phyloP scores from a whole-genome alignment of 2,888 invertebrate genomes.

The Flexamia atlantica region DNA sequence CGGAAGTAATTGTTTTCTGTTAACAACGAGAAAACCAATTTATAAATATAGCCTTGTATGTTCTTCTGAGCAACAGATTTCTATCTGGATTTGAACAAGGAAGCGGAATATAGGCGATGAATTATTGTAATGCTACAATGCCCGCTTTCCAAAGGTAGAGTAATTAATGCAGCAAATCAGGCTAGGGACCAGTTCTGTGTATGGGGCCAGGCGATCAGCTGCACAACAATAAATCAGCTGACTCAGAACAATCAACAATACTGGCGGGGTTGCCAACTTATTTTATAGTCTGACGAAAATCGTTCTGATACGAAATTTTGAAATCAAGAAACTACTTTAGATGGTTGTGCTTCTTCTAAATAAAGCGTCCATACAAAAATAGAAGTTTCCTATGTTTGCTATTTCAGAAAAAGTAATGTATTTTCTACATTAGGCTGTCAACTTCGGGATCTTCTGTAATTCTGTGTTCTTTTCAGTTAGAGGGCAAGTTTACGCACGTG shows the following conservation, averaged over 20 bases:
- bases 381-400: no score
- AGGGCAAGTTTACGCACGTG: no score
- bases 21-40: no score
- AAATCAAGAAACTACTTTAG: not conserved
- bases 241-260: constrained; percentile 38
- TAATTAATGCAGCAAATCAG: constrained; percentile 44
- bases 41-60: no score
- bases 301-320: not conserved
- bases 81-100: constrained; percentile 38
- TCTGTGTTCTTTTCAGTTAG: no score
- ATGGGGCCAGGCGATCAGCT: constrained; percentile 37
- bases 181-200: constrained; percentile 40
- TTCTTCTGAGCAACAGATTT: no score
- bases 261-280: constrained; percentile 4
- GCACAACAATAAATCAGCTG: constrained; percentile 16
- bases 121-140: constrained; percentile 44
- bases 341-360: no score
- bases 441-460: no score
- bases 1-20: no score
- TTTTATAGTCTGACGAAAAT: constrained; percentile 11
- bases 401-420: no score
- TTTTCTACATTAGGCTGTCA: no score
- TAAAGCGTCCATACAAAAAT: no score
- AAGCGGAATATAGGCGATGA: constrained; percentile 28
- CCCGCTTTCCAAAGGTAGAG: constrained; percentile 18